phyloP scores from a whole-genome alignment of 2,113 vertebrate genomes.

The Pseudorectes ferrugineus region DNA sequence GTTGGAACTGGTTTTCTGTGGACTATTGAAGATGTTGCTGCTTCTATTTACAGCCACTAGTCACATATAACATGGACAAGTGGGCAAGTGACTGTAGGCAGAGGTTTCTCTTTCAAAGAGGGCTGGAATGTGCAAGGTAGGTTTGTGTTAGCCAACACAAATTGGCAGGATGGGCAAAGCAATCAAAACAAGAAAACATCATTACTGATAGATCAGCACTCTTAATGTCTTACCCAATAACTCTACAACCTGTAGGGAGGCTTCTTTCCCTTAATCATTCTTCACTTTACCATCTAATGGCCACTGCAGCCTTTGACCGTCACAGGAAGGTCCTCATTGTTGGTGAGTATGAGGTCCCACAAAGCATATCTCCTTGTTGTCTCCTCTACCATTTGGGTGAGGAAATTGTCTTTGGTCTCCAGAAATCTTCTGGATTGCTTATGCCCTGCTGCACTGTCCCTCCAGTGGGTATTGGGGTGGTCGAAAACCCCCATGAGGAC shows the following conservation, averaged over 20 bases:
- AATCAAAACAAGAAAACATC: background rate
- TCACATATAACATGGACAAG: background rate
- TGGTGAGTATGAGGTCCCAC: background rate
- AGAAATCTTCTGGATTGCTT: background rate
- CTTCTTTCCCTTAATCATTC: background rate
- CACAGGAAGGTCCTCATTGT: background rate
- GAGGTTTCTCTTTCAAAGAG: background rate
- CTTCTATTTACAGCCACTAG: background rate
- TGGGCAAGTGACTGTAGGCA: background rate
- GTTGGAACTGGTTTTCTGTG: background rate
- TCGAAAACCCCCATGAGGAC: fast-evolving
- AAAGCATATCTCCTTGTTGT: background rate
- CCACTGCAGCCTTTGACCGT: background rate
- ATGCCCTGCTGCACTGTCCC: background rate
- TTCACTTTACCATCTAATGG: background rate
- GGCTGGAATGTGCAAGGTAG: background rate
- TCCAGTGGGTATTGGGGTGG: background rate
- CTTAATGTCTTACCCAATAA: background rate
- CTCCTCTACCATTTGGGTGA: background rate
- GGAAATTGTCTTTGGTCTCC: background rate
- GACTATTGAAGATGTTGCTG: background rate
- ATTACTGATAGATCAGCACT: background rate
- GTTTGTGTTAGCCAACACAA: background rate
- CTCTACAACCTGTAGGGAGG: background rate
- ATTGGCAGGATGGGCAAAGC: background rate